Conservation (phyloP, 37 sponge, comb jelly and placozoan species). For the Mnemiopsis leidyi region DNA sequence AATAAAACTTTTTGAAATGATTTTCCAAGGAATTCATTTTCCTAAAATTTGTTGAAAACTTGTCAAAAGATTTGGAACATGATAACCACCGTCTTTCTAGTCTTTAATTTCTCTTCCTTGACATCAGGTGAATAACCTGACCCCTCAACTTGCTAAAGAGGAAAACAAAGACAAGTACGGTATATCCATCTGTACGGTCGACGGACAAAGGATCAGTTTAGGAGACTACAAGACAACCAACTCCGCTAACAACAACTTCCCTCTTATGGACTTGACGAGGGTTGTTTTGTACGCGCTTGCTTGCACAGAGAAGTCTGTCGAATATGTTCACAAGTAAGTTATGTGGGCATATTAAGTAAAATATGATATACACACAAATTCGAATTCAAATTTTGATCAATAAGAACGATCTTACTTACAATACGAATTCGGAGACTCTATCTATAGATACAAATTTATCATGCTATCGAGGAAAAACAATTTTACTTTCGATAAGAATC, state of each 20-base stretch:
- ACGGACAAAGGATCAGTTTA: constrained; percentile 3
- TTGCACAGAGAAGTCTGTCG: constrained; percentile 6
- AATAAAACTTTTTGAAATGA: too few relatives aligned
- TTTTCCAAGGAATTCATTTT: too few relatives aligned
- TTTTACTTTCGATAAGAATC: neutral
- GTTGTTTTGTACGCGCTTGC: neutral
- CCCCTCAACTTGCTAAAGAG: neutral
- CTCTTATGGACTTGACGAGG: neutral
- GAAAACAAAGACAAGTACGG: neutral
- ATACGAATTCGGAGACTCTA: too few relatives aligned
- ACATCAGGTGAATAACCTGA: neutral
- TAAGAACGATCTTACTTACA: too few relatives aligned
- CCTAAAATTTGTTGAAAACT: too few relatives aligned
- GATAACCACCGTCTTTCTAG: too few relatives aligned
- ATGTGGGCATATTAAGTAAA: too few relatives aligned
- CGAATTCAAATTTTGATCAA: too few relatives aligned
- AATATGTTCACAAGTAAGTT: constrained; percentile 25
- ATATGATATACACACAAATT: too few relatives aligned
- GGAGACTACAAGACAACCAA: neutral
- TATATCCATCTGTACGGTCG: constrained; percentile 14
- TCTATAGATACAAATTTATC: neutral
- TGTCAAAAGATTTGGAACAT: too few relatives aligned
- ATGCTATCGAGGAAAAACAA: neutral
- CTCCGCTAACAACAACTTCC: constrained; percentile 13
- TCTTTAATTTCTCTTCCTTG: neutral